Evolutionary conservation across 1,140 invertebrate species (phyloP).

Genomic region (Zaprionus gabonicus): DNA sequence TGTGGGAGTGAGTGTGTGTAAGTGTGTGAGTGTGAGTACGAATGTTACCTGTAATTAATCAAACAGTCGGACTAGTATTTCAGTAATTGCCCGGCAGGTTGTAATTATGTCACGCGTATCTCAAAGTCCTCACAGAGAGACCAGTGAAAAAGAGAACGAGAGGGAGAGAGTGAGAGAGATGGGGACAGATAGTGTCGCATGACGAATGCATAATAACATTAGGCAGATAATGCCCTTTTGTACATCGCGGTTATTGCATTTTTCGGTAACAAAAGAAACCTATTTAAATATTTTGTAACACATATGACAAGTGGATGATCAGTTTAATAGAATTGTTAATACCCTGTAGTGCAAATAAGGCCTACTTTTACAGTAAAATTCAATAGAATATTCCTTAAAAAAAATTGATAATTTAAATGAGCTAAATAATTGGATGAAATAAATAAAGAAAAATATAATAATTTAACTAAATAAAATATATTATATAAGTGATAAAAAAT

Average conservation of each 20-base stretch:
- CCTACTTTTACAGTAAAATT: neutral
- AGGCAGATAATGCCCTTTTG: slow-evolving; percentile 41
- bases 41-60: slow-evolving; percentile 52
- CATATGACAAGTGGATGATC: neutral
- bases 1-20: neutral
- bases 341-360: neutral
- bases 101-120: slow-evolving; percentile 55
- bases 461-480: too few species aligned
- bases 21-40: slow-evolving; percentile 18
- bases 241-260: slow-evolving; percentile 38
- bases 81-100: slow-evolving; percentile 44
- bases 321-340: neutral
- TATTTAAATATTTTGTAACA: neutral
- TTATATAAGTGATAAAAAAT: too few species aligned
- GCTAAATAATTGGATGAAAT: too few species aligned
- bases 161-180: neutral
- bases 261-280: neutral
- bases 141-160: neutral
- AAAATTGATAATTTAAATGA: too few species aligned
- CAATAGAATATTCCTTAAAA: neutral
- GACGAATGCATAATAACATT: slow-evolving; percentile 33
- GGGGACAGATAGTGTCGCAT: neutral
- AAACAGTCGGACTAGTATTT: slow-evolving; percentile 42
- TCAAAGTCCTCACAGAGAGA: slow-evolving; percentile 18
- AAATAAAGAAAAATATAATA: too few species aligned